Evolutionary conservation across 2,113 vertebrate species (phyloP).

Genomic region (Oreochromis niloticus): DNA sequence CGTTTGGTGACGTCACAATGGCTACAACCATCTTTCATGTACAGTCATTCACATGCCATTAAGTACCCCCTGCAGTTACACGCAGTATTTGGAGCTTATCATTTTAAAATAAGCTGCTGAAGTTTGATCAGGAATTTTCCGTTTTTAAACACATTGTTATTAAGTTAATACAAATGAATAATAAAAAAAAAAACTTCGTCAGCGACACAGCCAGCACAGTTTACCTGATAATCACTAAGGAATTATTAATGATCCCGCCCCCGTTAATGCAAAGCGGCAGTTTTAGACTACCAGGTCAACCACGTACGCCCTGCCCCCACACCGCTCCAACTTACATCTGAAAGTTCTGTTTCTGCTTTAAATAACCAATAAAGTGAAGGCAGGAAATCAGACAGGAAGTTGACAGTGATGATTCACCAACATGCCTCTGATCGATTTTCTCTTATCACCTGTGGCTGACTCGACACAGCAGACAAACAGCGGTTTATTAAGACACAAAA

Average conservation of each 20-base stretch:
- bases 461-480: background rate
- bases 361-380: background rate
- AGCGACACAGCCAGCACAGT: background rate
- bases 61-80: background rate
- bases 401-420: slow-evolving; percentile 1
- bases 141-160: background rate
- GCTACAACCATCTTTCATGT: background rate
- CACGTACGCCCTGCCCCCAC: background rate
- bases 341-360: background rate
- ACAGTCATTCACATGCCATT: background rate
- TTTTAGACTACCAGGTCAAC: background rate
- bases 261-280: background rate
- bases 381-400: background rate
- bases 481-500: background rate
- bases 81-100: background rate
- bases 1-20: background rate
- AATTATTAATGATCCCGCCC: background rate
- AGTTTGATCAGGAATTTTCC: background rate
- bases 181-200: background rate
- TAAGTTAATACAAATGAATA: background rate
- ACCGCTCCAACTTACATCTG: background rate
- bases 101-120: background rate
- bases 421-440: background rate
- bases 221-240: background rate
- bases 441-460: slow-evolving; percentile 52